These are phyloP conservation scores for Ascidia mentula DNA, from an alignment of 23 tunicate species.

Conservation along the genomic window DNA sequence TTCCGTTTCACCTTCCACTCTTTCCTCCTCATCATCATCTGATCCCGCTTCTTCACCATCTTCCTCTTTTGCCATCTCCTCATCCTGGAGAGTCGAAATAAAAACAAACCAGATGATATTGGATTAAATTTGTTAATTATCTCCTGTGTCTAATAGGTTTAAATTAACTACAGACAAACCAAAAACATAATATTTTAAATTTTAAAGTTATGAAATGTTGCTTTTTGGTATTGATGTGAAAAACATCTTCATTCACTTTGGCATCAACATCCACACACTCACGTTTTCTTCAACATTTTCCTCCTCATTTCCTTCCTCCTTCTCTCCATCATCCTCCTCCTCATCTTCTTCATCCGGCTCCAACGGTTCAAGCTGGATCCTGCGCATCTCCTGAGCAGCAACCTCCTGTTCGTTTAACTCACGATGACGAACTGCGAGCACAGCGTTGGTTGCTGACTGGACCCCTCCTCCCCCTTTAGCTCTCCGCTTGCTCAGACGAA, in stretches of 20 bases:
- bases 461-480: slow-evolving; percentile 90
- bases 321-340: slow-evolving; percentile 53
- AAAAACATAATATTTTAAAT: no score
- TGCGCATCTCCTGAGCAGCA: slow-evolving; percentile 91
- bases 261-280: background rate
- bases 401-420: slow-evolving; percentile 74
- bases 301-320: slow-evolving; percentile 16
- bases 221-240: no score
- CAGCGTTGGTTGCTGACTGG: slow-evolving; percentile 83
- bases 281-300: background rate
- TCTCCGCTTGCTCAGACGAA: slow-evolving; percentile 86
- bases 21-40: background rate
- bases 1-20: slow-evolving; percentile 15
- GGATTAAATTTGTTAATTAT: background rate
- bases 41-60: background rate
- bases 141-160: background rate
- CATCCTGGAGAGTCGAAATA: no score
- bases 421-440: slow-evolving; percentile 84
- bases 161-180: no score
- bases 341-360: slow-evolving; percentile 78
- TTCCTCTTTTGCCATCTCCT: slow-evolving; percentile 8
- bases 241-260: no score
- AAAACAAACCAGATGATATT: no score
- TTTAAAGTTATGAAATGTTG: no score
- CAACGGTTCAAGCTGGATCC: slow-evolving; percentile 77